Evolutionary conservation across 1,140 invertebrate species (phyloP), one percentile per base, ranked within the genome.

Genomic region (Phocides pigmalion): DNA sequence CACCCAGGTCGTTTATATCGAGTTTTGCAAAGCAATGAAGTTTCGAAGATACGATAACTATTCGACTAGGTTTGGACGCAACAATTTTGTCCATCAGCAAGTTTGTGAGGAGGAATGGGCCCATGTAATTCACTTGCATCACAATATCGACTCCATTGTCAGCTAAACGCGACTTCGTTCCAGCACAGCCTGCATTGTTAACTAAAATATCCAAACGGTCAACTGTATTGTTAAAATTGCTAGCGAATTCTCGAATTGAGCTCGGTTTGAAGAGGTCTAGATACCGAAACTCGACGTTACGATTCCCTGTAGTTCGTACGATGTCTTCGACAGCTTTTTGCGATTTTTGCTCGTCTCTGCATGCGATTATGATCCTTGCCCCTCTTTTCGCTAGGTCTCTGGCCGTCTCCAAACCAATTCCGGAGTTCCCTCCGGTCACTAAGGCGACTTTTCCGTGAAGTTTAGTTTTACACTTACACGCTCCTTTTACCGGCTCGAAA

Each of bases 391-490:
- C 95, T 66, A 97, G 84, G 62, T 94, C 93, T 62, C 86, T 74
- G 0, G 94, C 95, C 20, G 95, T 95, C 86, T 96, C 96, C 87
- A 95, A 95, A 8, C 97, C 97, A 73, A 98, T 96, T 1, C 97
- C 97, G 56, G 94, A 94, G 84, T 96, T 97, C 8, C 95, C 94
- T 42, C 97, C 97, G 16, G 96, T 97, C 25, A 98, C 88, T 25
- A 98, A 93, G 3, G 94, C 93, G 12, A 95, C 92, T 92, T 97
- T 97, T 0, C 92, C 94, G 54, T 93, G 84, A 0, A 94, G 46
- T 17, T 64, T 69, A 3, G 61, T 71, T 17, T 69, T 74, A 42
- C 76, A 81, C 20, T 53, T 75, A 53, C 78, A 82, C 0, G 67
- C 46, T 8, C 70, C 70, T n/a, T 72, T 69, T 0, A 58, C 28